A percentile compares a stretch with the other conserved stretches of the same genome.
Evolutionary conservation across 2,113 vertebrate genomes (phyloP).

Genomic region (Platichthys flesus): DNA sequence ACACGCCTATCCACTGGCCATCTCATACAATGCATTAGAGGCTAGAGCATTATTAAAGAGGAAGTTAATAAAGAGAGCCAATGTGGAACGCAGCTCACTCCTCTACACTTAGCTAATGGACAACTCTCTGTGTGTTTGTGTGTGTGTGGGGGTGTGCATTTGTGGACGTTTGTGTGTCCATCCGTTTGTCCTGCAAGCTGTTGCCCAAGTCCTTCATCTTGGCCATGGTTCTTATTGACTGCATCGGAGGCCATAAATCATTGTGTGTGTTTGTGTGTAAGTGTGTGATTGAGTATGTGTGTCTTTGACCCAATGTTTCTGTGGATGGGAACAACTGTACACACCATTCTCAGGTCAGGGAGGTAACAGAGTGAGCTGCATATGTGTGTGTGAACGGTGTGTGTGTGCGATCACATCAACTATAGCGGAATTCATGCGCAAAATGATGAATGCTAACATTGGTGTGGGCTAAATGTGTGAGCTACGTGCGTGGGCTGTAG

Average conservation of each 20-base stretch:
- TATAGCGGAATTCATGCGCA: too few relatives aligned
- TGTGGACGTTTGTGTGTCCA: conserved; percentile 32
- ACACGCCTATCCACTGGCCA: not conserved
- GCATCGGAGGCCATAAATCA: conserved; percentile 80
- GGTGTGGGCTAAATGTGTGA: too few relatives aligned
- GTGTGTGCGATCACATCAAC: not conserved
- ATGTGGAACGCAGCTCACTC: conserved; percentile 10
- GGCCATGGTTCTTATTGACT: conserved; percentile 78
- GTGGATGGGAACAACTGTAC: conserved; percentile 56
- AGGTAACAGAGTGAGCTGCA: conserved; percentile 41
- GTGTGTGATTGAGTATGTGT: conserved; percentile 18
- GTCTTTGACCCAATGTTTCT: conserved; percentile 40
- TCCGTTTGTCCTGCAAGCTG: conserved; percentile 49
- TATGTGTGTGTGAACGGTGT: conserved; percentile 2
- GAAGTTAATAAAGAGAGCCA: conserved; percentile 65
- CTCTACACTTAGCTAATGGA: conserved; percentile 63
- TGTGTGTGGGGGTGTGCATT: conserved; percentile 29
- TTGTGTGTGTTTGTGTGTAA: conserved; percentile 41
- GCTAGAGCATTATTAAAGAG: conserved; percentile 14
- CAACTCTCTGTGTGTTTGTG: conserved; percentile 22
- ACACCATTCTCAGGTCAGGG: conserved; percentile 70
- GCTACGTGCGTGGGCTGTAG: too few relatives aligned
- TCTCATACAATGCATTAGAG: not conserved
- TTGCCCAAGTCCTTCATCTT: conserved; percentile 73
- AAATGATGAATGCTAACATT: too few relatives aligned